These are phyloP conservation scores for Pterocles orientalis DNA, from an alignment of 2,113 vertebrate genomes.

Conservation along the genomic window DNA sequence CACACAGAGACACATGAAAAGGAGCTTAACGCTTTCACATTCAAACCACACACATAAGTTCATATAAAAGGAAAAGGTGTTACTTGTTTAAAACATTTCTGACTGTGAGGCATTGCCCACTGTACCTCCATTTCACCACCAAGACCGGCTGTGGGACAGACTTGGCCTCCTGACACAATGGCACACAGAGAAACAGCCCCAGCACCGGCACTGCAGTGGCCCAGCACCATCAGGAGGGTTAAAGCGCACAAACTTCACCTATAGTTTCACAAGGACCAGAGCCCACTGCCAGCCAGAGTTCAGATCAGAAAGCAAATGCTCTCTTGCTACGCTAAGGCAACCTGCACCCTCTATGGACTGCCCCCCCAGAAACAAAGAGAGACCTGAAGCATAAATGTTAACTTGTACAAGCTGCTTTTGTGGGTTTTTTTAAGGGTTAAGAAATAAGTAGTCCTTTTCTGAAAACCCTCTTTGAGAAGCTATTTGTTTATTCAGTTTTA, in stretches of 20 bases:
- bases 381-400: neutral
- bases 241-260: neutral
- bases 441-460: neutral
- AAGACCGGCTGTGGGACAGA: accelerated
- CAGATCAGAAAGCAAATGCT: neutral
- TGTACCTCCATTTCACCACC: neutral
- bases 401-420: neutral
- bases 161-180: neutral
- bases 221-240: neutral
- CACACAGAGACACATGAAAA: neutral
- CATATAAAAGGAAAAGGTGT: neutral
- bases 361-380: neutral
- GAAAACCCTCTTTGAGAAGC: neutral
- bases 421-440: neutral
- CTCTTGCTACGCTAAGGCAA: neutral
- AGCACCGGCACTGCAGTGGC: neutral
- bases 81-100: neutral
- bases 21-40: neutral
- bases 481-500: neutral
- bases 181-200: neutral
- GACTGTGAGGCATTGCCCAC: neutral
- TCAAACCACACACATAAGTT: neutral
- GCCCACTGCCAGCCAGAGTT: accelerated
- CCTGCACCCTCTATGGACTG: neutral
- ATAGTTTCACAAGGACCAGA: neutral